Evolutionary conservation across 2,797 vertebrate genomes (phyloP).

Genomic region (Arctocebus calabarensis): DNA sequence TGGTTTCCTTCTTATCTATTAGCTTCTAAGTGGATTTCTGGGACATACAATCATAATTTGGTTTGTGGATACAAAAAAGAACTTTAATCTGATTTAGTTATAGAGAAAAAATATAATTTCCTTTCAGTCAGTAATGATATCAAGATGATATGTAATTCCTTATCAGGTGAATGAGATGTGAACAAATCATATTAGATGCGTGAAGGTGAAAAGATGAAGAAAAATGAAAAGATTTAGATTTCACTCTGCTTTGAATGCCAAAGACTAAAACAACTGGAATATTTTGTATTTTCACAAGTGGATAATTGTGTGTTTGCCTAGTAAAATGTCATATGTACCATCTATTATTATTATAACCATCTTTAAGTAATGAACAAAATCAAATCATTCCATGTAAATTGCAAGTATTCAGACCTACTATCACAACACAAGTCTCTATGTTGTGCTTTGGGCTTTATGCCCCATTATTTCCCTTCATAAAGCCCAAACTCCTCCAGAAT

Average conservation of each 20-base stretch:
- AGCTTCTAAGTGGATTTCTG: slow-evolving; percentile 66
- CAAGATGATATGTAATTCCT: slow-evolving; percentile 54
- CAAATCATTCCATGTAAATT: slow-evolving; percentile 24
- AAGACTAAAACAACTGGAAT: slow-evolving; percentile 28
- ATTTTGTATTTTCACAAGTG: not conserved
- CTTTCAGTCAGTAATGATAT: slow-evolving; percentile 67
- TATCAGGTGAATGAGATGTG: slow-evolving; percentile 59
- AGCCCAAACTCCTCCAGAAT: not conserved
- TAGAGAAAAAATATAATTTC: slow-evolving; percentile 66
- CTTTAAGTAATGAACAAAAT: slow-evolving; percentile 43
- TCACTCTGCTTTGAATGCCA: slow-evolving; percentile 45
- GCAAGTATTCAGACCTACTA: not conserved
- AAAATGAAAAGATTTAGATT: slow-evolving; percentile 52
- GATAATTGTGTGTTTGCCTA: not conserved
- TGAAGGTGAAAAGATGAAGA: slow-evolving; percentile 60
- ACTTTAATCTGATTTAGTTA: slow-evolving; percentile 71
- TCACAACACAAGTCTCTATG: not conserved
- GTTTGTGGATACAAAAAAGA: slow-evolving; percentile 56
- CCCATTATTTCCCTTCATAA: not conserved
- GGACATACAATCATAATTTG: slow-evolving; percentile 47
- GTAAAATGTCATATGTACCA: not conserved
- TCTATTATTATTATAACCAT: slow-evolving; percentile 4
- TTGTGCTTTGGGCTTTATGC: not conserved
- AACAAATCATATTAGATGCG: slow-evolving; percentile 65
- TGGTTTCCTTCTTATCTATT: slow-evolving; percentile 57